Percentiles rank a stretch among this genome's conserved stretches.
Conservation (phyloP, 2,113 vertebrate species). For the Vidua macroura region DNA sequence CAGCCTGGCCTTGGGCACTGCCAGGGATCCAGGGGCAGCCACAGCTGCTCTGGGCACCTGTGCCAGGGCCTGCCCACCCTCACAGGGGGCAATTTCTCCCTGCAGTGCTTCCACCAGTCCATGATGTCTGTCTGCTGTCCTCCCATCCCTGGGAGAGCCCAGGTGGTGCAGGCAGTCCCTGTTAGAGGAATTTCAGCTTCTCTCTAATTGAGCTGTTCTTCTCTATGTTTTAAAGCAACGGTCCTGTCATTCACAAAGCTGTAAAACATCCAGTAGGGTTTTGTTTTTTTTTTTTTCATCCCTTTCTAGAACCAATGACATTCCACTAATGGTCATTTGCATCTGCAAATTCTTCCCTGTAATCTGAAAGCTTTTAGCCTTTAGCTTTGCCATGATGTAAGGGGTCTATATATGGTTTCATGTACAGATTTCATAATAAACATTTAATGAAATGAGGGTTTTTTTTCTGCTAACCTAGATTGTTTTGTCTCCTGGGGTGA, state of each 20-base stretch:
- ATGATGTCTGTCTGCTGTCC: neutral
- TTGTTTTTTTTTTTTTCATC: neutral
- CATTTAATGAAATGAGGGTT: neutral
- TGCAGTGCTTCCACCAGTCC: neutral
- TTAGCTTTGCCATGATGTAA: neutral
- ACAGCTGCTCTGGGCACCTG: neutral
- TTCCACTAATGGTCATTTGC: neutral
- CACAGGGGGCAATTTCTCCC: neutral
- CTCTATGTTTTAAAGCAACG: neutral
- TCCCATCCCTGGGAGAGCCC: neutral
- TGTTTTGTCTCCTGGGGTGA: neutral
- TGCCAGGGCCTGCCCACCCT: accelerated
- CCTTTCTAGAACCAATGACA: neutral
- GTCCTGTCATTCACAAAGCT: neutral
- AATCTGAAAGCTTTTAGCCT: neutral
- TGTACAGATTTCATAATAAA: neutral
- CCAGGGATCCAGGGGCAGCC: neutral
- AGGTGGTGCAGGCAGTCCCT: neutral
- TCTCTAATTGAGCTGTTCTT: neutral
- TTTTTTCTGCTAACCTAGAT: neutral
- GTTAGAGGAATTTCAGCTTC: neutral
- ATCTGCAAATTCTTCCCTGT: neutral
- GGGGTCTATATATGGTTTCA: neutral
- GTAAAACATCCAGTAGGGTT: neutral
- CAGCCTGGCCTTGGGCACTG: accelerated